Base-by-base conservation (phyloP, 2,797 vertebrate genomes). In the Pipistrellus nathusii region DNA sequence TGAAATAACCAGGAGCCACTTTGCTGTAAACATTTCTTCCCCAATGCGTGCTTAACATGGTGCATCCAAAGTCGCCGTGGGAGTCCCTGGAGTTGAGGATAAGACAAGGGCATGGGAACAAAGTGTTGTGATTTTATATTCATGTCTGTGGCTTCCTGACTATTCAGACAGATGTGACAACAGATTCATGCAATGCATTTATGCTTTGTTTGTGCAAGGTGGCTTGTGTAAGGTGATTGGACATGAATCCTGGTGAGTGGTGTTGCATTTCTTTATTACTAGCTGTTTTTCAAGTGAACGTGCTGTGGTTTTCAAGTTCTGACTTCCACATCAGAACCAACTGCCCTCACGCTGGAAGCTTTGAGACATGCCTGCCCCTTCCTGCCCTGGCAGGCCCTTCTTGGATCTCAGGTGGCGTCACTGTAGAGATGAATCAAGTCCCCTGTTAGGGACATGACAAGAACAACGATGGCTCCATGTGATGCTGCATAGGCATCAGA, bases 1-100 rank as follows among this genome's bases (percentile, higher is more conserved):
- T 92, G 95, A 94, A 95, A 95, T 93, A 95, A 78, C 85, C 94
- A 96, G 90, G 64, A 95, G 59, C 69, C 46, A 95, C 88, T 96
- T 86, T 53, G 88, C 85, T 86, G 64, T 80, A 89, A 94, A 96
- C 75, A 68, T 30, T 72, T 38, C 2, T 5, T n/a, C 12, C 6
- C 72, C 71, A 76, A 4, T 62, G 75, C 68, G 32, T 84, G 78
- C 59, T 75, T 93, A 90, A 82, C 71, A 44, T 38, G 73, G 85
- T 38, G 10, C 71, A 66, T 92, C 78, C 64, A 53, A 1, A 92
- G 90, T 51, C 53, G 46, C 87, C 69, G 59, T 72, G 51, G 21
- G 81, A 73, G 85, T 77, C 75, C 71, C 38, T 44, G 12, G n/a
- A 88, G 71, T 68, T 72, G 85, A 59, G 66, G 59, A 11, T 41